A percentile compares a stretch with the other conserved stretches of the same genome.
These are phyloP conservation scores for Glaucomys volans DNA, from an alignment of 2,113 vertebrate species.

Conservation along the genomic window DNA sequence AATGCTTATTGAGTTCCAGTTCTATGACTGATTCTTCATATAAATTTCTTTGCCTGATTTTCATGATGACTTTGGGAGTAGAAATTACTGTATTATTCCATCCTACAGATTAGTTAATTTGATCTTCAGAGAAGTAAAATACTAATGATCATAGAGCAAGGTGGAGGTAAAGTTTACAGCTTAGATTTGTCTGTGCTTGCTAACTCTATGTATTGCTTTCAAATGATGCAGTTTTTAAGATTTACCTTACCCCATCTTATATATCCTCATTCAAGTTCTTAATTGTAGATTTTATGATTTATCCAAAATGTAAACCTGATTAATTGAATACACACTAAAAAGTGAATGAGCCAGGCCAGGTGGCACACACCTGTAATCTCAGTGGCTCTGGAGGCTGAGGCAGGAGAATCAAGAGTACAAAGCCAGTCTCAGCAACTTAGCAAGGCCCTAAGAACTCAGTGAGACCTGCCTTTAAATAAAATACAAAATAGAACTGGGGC, in stretches of 20 bases:
- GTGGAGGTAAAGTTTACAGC: neutral
- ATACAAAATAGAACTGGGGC: no score
- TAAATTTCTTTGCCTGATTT: conserved; percentile 43
- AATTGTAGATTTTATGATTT: neutral
- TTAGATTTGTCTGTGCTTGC: neutral
- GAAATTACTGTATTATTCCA: neutral
- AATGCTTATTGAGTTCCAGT: neutral
- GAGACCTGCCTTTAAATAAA: no score
- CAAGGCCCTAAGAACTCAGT: no score
- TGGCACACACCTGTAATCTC: no score
- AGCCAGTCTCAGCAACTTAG: no score
- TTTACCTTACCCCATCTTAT: neutral
- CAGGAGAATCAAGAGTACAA: no score
- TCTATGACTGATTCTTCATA: conserved; percentile 10
- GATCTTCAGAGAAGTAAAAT: neutral
- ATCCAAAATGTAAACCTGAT: neutral
- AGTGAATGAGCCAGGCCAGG: neutral
- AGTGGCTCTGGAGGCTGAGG: no score
- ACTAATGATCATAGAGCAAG: neutral
- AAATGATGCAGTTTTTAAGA: neutral
- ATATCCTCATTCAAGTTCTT: neutral
- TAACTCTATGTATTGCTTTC: neutral
- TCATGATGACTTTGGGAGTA: neutral
- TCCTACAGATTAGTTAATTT: conserved; percentile 42
- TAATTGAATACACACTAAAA: neutral